Base-by-base conservation (phyloP, 2,888 invertebrate species). In the Oegoconia quadripuncta region DNA sequence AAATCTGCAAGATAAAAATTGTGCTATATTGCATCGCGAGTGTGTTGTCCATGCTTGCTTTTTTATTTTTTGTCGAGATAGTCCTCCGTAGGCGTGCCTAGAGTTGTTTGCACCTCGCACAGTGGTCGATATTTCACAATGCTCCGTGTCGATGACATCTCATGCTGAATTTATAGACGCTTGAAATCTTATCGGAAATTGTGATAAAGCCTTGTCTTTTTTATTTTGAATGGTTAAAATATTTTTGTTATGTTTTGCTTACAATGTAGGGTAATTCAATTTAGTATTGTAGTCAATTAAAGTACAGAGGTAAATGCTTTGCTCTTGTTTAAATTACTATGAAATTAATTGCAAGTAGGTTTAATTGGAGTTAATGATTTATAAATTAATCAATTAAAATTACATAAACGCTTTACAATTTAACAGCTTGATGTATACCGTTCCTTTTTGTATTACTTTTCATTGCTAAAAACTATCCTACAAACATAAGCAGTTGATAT, bases 1-100 rank as follows among this genome's bases (percentile, higher is more conserved):
- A 86, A 87, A 84, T 84, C 83, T 84, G 79, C 67, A 68, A 82
- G 84, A 84, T 86, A 87, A 87, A 87, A 87, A 84, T 81, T 80
- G 76, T 74, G 69, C 79, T 83, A 76, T 78, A 82, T 77, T 72
- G 74, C 67, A 50, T 64, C 58, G 57, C 62, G 59, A 64, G 66
- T 70, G 70, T 72, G 61, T 58, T 52, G 65, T 37, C 54, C 52
- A 59, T 56, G 60, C 61, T 54, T 60, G 55, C 57, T 67, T 61
- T 64, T 27, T n/a, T 67, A 73, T 78, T 80, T 79, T 82, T 83
- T 73, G 67, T 57, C 52, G 50, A 67, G 75, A 78, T 74, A 71
- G 67, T 63, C 65, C 65, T 64, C 73, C 66, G 82, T 82, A 84
- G 84, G 82, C 84, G 83, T 80, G 79, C 75, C 83, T 83, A 75